Evolutionary conservation across 2,113 vertebrate genomes (phyloP), one percentile per base, ranked within the genome.

Genomic region (Ochotona curzoniae): DNA sequence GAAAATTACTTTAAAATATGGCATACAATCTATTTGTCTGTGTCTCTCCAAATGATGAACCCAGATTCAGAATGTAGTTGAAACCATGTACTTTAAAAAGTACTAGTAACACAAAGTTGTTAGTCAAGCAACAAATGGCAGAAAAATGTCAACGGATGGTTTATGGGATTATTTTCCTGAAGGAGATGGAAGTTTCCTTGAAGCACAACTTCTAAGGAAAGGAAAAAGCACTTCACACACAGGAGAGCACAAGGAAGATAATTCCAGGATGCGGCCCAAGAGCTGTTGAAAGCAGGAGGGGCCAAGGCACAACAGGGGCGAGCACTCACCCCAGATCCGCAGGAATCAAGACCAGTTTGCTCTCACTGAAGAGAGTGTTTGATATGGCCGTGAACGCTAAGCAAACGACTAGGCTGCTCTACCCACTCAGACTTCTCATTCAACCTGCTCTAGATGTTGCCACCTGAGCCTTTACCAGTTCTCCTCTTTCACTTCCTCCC

Each of bases 1-100:
- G 82, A 94, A 89, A 85, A 32, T 64, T 76, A 81, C 25, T 81
- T 91, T 67, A 92, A 90, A 79, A 89, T 30, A 63, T 7, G 54
- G 38, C 66, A 91, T 17, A 63, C 1, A 47, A 71, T 26, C 28
- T 44, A 61, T 35, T 83, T 94, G 87, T 83, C 69, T 70, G 69
- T 60, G 26, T 23, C 30, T 84, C 80, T 51, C 57, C 66, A 60
- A 94, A 76, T 51, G 80, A 79, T 78, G 38, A 67, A 44, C 57
- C 35, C 30, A 74, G 54, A 93, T 69, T 89, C 47, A 81, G 83
- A 89, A 83, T 63, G 69, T 35, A 88, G 32, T 35, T 80, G 8
- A 83, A 94, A 86, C 18, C 26, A 70, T 20, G 4, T 23, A 69
- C 9, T 60, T 85, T 61, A 75, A 70, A 47, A 74, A 87, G n/a